Evolutionary conservation across 1,140 invertebrate genomes (phyloP).

Genomic region (Brachionus rotundiformis): DNA sequence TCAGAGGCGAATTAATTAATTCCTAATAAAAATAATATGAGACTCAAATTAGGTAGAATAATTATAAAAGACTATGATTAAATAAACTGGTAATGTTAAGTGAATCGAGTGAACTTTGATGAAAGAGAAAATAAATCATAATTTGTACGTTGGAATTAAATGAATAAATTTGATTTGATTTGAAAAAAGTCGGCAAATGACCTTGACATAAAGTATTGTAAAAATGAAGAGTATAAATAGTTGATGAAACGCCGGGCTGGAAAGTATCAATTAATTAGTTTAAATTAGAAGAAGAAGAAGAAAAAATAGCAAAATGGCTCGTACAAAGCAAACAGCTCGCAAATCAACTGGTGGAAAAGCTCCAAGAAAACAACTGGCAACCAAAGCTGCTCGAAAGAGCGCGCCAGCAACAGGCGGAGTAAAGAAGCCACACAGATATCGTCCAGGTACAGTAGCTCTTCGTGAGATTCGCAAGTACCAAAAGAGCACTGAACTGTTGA

Average conservation of each 20-base stretch:
- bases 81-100: too few relatives aligned
- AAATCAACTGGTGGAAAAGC: conserved; percentile 67
- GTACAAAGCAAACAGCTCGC: conserved; percentile 82
- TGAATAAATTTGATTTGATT: neutral
- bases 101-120: neutral
- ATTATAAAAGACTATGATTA: too few relatives aligned
- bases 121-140: neutral
- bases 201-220: neutral
- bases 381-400: conserved; percentile 70
- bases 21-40: too few relatives aligned
- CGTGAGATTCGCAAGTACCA: too few relatives aligned
- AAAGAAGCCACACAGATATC: conserved; percentile 68
- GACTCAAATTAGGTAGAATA: too few relatives aligned
- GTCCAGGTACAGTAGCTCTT: too few relatives aligned
- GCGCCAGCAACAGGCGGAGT: conserved; percentile 67
- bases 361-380: conserved; percentile 65
- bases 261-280: too few relatives aligned
- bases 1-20: too few relatives aligned
- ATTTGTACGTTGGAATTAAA: neutral
- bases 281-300: neutral
- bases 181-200: neutral
- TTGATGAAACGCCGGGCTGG: too few relatives aligned
- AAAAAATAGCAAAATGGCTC: conserved; percentile 60
- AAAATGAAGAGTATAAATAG: neutral
- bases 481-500: too few relatives aligned